Conservation (phyloP, 2,888 invertebrate species). For the Acanthosoma haemorrhoidale region DNA sequence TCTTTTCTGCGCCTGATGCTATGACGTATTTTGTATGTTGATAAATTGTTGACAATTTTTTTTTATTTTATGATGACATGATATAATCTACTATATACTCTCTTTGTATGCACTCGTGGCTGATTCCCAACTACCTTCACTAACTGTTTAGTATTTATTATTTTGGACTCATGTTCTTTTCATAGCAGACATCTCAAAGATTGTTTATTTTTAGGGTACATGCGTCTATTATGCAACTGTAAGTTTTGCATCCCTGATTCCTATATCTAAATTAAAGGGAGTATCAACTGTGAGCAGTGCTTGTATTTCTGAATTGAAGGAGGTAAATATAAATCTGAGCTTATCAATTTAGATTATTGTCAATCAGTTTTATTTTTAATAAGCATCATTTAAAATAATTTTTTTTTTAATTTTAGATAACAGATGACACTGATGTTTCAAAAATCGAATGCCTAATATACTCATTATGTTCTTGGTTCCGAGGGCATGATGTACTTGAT, state of each 20-base stretch:
- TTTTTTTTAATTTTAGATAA: conserved; percentile 27
- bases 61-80: too few species aligned
- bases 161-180: background rate
- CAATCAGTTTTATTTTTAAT: background rate
- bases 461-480: conserved; percentile 41
- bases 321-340: conserved; percentile 31
- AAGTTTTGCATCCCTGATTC: conserved; percentile 41
- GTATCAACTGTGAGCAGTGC: conserved; percentile 39
- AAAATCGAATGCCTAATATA: conserved; percentile 34
- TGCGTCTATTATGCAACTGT: conserved; percentile 40
- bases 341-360: too few species aligned
- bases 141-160: too few species aligned
- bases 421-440: conserved; percentile 18
- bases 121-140: too few species aligned
- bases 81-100: too few species aligned
- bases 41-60: too few species aligned
- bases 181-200: too few species aligned
- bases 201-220: conserved; percentile 36
- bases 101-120: too few species aligned
- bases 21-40: too few species aligned
- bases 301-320: conserved; percentile 40
- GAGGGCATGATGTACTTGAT: conserved; percentile 42
- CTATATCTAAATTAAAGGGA: conserved; percentile 36
- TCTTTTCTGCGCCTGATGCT: too few species aligned
- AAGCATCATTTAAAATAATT: background rate